Conservation (phyloP, 1,140 invertebrate species). For the Proales similis region DNA sequence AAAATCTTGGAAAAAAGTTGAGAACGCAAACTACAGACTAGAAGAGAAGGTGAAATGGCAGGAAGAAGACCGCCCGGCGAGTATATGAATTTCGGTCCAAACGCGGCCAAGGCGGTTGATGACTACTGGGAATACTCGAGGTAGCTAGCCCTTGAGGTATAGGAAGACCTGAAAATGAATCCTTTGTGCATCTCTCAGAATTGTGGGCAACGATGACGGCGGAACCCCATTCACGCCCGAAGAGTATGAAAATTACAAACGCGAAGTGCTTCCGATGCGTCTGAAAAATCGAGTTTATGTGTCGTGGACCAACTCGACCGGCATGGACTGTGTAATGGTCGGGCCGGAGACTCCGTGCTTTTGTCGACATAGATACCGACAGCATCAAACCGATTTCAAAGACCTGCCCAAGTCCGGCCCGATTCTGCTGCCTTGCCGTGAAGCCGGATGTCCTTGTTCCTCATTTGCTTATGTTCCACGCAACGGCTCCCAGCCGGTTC, state of each 20-base stretch:
- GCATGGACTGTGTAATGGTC: constrained; percentile 54
- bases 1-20: too few relatives aligned
- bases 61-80: constrained; percentile 30
- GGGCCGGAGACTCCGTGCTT: constrained; percentile 54
- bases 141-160: constrained; percentile 38
- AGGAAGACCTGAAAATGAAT: not conserved
- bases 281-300: constrained; percentile 50
- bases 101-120: constrained; percentile 46
- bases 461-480: constrained; percentile 51
- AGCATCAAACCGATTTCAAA: constrained; percentile 53
- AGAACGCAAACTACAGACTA: not conserved
- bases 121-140: constrained; percentile 50
- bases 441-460: constrained; percentile 47
- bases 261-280: constrained; percentile 26
- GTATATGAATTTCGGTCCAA: constrained; percentile 1
- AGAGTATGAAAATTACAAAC: constrained; percentile 54
- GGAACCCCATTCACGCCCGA: constrained; percentile 51
- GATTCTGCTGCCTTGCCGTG: constrained; percentile 47
- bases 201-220: constrained; percentile 54
- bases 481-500: constrained; percentile 47
- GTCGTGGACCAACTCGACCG: constrained; percentile 45
- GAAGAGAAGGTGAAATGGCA: constrained; percentile 5
- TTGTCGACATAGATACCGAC: constrained; percentile 52
- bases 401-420: constrained; percentile 45
- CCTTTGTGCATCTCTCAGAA: constrained; percentile 42